These are phyloP conservation scores for Tinamus major DNA, from an alignment of 2,797 vertebrate species.

Conservation along the genomic window DNA sequence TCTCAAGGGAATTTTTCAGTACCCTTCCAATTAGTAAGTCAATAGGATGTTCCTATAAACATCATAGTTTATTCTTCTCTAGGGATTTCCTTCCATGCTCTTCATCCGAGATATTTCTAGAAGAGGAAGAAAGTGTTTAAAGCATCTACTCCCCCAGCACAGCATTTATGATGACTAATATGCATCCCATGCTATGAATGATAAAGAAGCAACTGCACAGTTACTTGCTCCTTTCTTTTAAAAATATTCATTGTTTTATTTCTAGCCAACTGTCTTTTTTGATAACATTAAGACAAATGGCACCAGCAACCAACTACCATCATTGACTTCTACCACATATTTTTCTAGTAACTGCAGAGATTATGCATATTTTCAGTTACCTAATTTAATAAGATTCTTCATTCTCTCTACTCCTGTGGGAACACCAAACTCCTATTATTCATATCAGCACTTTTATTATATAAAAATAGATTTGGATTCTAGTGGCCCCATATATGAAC, in stretches of 20 bases:
- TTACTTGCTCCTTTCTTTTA: constrained; percentile 52
- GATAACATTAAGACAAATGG: constrained; percentile 57
- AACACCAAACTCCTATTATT: neutral
- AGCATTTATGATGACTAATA: constrained; percentile 66
- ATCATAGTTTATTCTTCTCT: constrained; percentile 69
- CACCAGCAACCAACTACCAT: constrained; percentile 29
- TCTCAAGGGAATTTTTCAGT: constrained; percentile 67
- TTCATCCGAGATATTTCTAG: constrained; percentile 58
- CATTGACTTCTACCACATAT: constrained; percentile 42
- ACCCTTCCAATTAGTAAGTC: constrained; percentile 74
- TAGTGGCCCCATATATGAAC: neutral
- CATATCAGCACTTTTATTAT: neutral
- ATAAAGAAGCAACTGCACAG: constrained; percentile 39
- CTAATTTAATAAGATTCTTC: constrained; percentile 19
- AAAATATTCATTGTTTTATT: constrained; percentile 59
- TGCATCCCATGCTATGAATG: constrained; percentile 44
- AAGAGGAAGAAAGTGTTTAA: constrained; percentile 71
- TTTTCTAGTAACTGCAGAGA: constrained; percentile 39
- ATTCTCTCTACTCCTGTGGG: neutral
- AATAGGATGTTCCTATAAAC: constrained; percentile 75
- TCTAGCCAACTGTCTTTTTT: constrained; percentile 39
- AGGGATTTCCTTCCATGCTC: constrained; percentile 54
- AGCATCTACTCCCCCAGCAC: neutral
- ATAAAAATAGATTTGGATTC: neutral
- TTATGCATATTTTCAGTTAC: constrained; percentile 29